Conservation (phyloP, 2,888 invertebrate species). For the Panopea generosa region DNA sequence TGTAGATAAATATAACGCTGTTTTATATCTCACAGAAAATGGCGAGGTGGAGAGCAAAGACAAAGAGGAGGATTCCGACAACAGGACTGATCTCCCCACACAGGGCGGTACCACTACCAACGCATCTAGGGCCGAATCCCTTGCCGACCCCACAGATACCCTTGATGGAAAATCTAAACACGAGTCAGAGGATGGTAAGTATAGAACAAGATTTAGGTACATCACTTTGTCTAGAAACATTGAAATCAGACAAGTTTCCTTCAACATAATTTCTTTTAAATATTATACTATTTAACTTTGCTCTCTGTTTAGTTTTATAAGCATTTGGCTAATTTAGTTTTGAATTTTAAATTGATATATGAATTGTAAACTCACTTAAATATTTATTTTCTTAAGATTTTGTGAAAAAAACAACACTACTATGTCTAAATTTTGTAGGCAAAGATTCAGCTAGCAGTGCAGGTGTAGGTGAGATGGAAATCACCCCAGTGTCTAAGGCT, state of each 20-base stretch:
- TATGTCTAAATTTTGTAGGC: slow-evolving; percentile 38
- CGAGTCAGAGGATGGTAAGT: slow-evolving; percentile 59
- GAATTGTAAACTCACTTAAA: too few species aligned
- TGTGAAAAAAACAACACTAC: too few species aligned
- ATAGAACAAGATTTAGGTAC: neutral
- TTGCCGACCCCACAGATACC: slow-evolving; percentile 47
- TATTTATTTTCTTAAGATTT: too few species aligned
- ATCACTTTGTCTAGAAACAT: neutral
- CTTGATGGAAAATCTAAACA: slow-evolving; percentile 57
- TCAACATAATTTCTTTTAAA: neutral
- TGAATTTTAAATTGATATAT: too few species aligned
- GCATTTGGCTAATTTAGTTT: too few species aligned
- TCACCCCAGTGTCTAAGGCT: slow-evolving; percentile 85
- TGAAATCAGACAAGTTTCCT: neutral
- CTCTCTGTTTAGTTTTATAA: too few species aligned
- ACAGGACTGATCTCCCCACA: slow-evolving; percentile 60
- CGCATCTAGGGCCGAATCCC: slow-evolving; percentile 59
- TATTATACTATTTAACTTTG: too few species aligned
- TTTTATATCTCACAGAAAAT: slow-evolving; percentile 34
- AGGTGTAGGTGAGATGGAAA: slow-evolving; percentile 84
- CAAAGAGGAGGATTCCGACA: slow-evolving; percentile 59
- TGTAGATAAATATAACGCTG: too few species aligned
- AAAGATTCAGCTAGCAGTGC: slow-evolving; percentile 71
- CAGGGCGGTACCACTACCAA: slow-evolving; percentile 43
- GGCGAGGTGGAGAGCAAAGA: slow-evolving; percentile 63